A percentile compares a stretch with the other conserved stretches of the same genome.
Conservation (phyloP, 2,113 vertebrate species). For the Orthonyx spaldingii region DNA sequence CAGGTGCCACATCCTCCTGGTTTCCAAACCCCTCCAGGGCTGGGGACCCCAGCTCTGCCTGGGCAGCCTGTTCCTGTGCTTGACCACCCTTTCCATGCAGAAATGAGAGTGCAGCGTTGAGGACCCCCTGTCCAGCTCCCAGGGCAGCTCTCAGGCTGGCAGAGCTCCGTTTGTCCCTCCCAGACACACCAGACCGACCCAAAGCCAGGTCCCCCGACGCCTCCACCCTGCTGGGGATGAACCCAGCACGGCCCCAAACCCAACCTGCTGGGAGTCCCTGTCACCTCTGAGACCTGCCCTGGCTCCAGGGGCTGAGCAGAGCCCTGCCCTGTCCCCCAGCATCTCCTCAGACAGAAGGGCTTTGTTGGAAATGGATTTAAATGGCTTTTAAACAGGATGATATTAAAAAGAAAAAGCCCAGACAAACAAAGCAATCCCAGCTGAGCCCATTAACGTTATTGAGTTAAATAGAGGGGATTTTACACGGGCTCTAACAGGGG, state of each 20-base stretch:
- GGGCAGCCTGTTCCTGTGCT: rapidly evolving
- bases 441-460: not conserved
- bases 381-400: not conserved
- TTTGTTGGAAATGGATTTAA: not conserved
- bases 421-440: not conserved
- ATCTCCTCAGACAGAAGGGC: not conserved
- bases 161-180: not conserved
- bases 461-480: constrained; percentile 25
- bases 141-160: not conserved
- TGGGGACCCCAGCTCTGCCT: not conserved
- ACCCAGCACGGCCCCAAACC: not conserved
- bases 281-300: not conserved
- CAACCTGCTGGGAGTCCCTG: not conserved
- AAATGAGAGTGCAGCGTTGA: not conserved
- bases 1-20: not conserved
- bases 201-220: not conserved
- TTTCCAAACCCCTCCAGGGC: not conserved
- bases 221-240: not conserved
- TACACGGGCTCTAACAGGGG: not conserved
- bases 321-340: not conserved
- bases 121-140: not conserved
- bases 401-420: not conserved
- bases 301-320: not conserved
- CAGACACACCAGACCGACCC: not conserved
- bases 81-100: not conserved